A percentile compares a stretch with the other conserved stretches of the same genome.
Conservation (phyloP, 2,888 invertebrate genomes). For the Lasioglossum leucozonium region DNA sequence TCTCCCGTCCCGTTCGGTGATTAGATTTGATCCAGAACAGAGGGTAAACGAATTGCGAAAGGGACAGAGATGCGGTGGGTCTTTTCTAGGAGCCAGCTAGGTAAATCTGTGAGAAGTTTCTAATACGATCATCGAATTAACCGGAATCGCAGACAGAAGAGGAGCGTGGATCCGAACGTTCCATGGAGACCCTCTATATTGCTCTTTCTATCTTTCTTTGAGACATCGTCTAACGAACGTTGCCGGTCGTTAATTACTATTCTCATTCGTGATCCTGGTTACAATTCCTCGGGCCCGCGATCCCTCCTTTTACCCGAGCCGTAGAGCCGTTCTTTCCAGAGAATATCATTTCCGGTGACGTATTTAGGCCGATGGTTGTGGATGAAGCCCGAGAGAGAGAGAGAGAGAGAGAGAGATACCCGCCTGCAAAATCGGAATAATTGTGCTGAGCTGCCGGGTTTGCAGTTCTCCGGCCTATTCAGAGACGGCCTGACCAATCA, state of each 20-base stretch:
- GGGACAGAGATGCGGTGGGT: not conserved
- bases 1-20: conserved; percentile 11
- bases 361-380: conserved; percentile 35
- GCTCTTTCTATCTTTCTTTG: conserved; percentile 45
- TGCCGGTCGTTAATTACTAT: conserved; percentile 75
- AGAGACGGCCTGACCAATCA: not conserved
- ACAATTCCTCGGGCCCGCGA: not conserved
- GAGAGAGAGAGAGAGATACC: not conserved
- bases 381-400: not conserved
- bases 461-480: conserved; percentile 7
- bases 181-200: not conserved
- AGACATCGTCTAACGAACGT: conserved; percentile 74
- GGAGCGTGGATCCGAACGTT: conserved; percentile 2
- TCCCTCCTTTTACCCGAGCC: not conserved
- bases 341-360: conserved; percentile 30
- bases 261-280: conserved; percentile 50
- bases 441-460: conserved; percentile 9
- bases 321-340: conserved; percentile 15
- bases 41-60: conserved; percentile 21
- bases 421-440: conserved; percentile 26
- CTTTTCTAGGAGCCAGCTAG: not conserved
- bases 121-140: conserved; percentile 76
- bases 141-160: conserved; percentile 66
- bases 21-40: not conserved
- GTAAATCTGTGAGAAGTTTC: conserved; percentile 33